phyloP scores from a whole-genome alignment of 2,888 invertebrate species.

The Lysandra bellargus region DNA sequence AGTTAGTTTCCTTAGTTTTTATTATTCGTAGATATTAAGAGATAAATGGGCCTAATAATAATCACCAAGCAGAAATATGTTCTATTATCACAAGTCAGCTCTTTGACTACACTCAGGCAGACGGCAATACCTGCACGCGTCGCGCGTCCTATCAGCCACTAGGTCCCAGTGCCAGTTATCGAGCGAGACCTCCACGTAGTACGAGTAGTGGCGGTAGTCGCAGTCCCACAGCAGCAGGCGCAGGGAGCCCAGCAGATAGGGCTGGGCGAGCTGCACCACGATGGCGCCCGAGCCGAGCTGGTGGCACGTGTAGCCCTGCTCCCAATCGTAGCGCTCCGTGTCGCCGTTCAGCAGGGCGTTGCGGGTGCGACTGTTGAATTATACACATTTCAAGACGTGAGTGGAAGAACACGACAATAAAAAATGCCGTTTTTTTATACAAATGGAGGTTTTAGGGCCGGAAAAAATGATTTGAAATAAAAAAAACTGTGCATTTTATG shows the following conservation, averaged over 20 bases:
- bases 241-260: constrained; percentile 94
- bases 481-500: no score
- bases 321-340: constrained; percentile 97
- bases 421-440: no score
- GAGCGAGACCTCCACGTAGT: constrained; percentile 96
- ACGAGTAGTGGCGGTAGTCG: constrained; percentile 96
- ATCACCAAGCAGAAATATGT: no score
- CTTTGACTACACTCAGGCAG: not conserved
- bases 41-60: no score
- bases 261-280: constrained; percentile 96
- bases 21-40: no score
- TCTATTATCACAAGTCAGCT: no score
- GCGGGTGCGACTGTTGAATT: constrained; percentile 84
- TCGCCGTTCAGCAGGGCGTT: constrained; percentile 98
- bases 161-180: constrained; percentile 96
- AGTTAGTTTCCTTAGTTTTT: no score
- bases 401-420: no score
- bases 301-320: constrained; percentile 98
- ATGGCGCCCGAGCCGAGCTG: constrained; percentile 97
- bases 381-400: no score
- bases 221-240: constrained; percentile 98
- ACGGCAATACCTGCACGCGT: constrained; percentile 82
- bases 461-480: no score
- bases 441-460: no score
- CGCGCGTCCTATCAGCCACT: constrained; percentile 92